phyloP scores from a whole-genome alignment of 2,888 invertebrate genomes.

The Oligia fasciuncula region DNA sequence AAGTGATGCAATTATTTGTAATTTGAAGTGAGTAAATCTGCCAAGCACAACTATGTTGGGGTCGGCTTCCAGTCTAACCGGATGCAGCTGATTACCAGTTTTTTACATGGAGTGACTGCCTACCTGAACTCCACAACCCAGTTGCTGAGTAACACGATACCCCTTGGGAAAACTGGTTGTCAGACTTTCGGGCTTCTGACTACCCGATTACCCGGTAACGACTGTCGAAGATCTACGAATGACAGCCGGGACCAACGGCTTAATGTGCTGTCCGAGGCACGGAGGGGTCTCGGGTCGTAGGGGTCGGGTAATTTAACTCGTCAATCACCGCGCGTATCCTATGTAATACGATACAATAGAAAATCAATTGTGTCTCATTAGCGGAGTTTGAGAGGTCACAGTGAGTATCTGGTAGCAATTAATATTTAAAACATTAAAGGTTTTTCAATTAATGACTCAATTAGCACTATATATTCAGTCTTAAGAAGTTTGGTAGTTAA shows the following conservation, averaged over 20 bases:
- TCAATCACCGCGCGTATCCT: too few relatives aligned
- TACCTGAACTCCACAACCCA: too few relatives aligned
- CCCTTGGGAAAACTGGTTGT: not conserved
- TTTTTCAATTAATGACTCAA: slow-evolving; percentile 18
- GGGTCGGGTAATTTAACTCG: not conserved
- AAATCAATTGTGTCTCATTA: too few relatives aligned
- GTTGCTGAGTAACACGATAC: too few relatives aligned
- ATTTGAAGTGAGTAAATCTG: too few relatives aligned
- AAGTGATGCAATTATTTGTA: too few relatives aligned
- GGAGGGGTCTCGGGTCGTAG: not conserved
- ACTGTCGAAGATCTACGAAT: not conserved
- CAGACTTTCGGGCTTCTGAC: not conserved
- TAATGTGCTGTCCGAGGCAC: not conserved
- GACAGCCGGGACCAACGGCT: not conserved
- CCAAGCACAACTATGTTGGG: too few relatives aligned
- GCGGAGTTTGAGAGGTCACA: too few relatives aligned
- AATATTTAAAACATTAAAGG: slow-evolving; percentile 6
- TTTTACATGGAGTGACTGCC: too few relatives aligned
- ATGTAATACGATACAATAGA: too few relatives aligned
- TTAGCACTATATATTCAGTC: not conserved
- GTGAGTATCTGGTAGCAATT: not conserved
- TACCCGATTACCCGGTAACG: not conserved
- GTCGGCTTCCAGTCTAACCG: not conserved
- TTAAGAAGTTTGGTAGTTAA: not conserved
- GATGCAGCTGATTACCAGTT: not conserved